phyloP scores from a whole-genome alignment of 2,888 invertebrate species.

The Unio pictorum region DNA sequence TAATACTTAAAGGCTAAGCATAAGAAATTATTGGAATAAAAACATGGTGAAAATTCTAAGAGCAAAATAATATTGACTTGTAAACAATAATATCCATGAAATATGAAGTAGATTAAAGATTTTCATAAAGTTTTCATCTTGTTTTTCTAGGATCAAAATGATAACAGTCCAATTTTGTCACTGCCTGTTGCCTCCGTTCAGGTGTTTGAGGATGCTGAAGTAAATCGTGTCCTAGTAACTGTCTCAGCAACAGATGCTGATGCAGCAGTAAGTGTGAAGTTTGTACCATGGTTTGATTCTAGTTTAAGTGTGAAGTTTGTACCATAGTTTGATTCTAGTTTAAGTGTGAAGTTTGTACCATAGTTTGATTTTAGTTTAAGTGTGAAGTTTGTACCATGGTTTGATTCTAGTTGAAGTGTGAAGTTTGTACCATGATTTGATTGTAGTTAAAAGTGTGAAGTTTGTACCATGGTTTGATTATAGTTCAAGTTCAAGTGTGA shows the following conservation, averaged over 20 bases:
- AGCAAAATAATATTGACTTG: too few species aligned
- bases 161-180: conserved; percentile 43
- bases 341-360: background rate
- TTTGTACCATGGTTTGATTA: too few species aligned
- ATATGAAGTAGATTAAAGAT: background rate
- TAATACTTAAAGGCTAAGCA: too few species aligned
- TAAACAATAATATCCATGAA: too few species aligned
- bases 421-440: too few species aligned
- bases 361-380: too few species aligned
- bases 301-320: too few species aligned
- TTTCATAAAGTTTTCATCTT: background rate
- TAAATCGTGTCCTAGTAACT: conserved; percentile 32
- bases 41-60: too few species aligned
- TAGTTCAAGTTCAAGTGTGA: too few species aligned
- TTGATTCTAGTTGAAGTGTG: too few species aligned
- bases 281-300: background rate
- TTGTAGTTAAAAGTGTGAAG: too few species aligned
- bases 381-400: background rate
- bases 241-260: conserved; percentile 40
- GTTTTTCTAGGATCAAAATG: conserved; percentile 54
- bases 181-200: conserved; percentile 9
- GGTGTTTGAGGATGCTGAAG: conserved; percentile 32
- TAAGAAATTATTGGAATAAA: too few species aligned
- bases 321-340: background rate
- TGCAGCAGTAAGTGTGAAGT: conserved; percentile 26